Evolutionary conservation across 1,140 invertebrate species (phyloP).

Genomic region (Pseudomyrmex gracilis): DNA sequence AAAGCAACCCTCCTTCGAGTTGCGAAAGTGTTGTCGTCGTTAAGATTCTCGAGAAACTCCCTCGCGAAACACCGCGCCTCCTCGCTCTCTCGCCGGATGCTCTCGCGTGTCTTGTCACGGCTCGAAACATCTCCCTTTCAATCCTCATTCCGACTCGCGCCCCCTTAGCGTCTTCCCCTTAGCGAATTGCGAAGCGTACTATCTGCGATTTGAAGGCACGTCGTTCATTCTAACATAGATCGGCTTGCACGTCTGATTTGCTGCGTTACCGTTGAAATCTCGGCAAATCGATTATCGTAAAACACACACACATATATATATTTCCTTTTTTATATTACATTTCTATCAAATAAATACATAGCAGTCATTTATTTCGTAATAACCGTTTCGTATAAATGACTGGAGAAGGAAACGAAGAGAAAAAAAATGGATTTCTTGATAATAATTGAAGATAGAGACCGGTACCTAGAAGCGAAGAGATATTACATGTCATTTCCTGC

Average conservation of each 20-base stretch:
- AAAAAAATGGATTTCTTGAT: not conserved
- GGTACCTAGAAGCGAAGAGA: too few relatives aligned
- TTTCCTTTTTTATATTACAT: too few relatives aligned
- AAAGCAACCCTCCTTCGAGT: constrained; percentile 38
- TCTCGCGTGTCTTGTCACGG: constrained; percentile 62
- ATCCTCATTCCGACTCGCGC: constrained; percentile 51
- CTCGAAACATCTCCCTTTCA: constrained; percentile 59
- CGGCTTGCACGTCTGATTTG: constrained; percentile 14
- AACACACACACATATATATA: too few relatives aligned
- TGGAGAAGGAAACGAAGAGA: not conserved
- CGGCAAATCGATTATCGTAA: too few relatives aligned
- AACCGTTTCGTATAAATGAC: not conserved
- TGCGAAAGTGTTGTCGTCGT: constrained; percentile 62
- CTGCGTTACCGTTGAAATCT: not conserved
- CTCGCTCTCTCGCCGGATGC: constrained; percentile 39
- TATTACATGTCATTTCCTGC: not conserved
- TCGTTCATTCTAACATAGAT: constrained; percentile 44
- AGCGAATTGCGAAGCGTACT: constrained; percentile 51
- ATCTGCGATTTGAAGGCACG: constrained; percentile 44
- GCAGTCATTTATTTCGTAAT: constrained; percentile 4
- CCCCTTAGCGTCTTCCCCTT: constrained; percentile 1
- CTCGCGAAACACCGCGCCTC: constrained; percentile 57
- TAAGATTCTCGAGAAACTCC: constrained; percentile 64
- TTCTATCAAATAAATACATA: not conserved
- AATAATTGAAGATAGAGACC: not conserved